Evolutionary conservation across 2,113 vertebrate species (phyloP).

Genomic region (Thryonomys swinderianus): DNA sequence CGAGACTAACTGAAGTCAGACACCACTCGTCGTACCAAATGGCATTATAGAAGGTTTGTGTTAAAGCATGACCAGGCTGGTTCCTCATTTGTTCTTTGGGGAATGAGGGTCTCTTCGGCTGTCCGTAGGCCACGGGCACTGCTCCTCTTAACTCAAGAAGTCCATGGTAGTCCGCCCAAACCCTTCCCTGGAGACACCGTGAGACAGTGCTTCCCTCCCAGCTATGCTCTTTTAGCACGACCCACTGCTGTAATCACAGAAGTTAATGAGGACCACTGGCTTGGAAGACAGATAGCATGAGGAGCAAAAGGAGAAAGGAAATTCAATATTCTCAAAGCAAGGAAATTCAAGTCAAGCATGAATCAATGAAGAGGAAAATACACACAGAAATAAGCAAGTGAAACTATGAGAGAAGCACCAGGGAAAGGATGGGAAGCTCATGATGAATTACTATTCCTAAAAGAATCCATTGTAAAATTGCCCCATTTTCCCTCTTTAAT

Average conservation of each 20-base stretch:
- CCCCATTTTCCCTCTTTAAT: background rate
- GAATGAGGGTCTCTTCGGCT: background rate
- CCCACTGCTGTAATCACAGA: background rate
- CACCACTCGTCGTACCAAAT: background rate
- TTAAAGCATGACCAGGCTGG: constrained; percentile 67
- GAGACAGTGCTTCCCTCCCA: background rate
- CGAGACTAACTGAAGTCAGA: constrained; percentile 66
- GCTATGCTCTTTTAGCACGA: background rate
- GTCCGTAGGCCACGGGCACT: background rate
- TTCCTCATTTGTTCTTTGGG: background rate
- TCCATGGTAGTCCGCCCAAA: background rate
- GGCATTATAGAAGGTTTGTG: constrained; percentile 51
- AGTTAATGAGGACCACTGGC: background rate
- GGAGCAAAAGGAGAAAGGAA: background rate
- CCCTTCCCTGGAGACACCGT: background rate
- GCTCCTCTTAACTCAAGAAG: background rate
- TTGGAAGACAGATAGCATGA: background rate
- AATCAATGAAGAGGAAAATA: background rate
- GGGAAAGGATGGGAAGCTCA: background rate
- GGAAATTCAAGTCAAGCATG: background rate
- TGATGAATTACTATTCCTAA: background rate
- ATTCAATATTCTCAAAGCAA: background rate
- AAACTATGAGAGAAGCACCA: background rate
- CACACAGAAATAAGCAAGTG: background rate
- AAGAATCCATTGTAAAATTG: background rate